These are phyloP conservation scores for Sebastes nivosus DNA, from an alignment of 2,797 vertebrate species.

Conservation along the genomic window DNA sequence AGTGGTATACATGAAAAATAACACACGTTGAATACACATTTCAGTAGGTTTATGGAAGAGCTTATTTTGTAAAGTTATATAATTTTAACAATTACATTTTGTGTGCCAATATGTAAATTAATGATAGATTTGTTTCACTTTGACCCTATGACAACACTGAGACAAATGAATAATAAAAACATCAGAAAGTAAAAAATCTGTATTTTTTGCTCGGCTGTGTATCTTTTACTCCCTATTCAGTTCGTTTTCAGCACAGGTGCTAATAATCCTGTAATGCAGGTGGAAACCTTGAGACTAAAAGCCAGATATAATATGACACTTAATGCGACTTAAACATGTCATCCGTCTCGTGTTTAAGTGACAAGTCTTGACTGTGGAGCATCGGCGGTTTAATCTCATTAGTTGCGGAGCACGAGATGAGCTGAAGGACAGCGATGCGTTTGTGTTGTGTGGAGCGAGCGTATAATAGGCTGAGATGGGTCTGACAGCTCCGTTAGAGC, in stretches of 20 bases:
- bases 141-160: not conserved
- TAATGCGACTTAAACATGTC: conserved; percentile 17
- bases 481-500: not conserved
- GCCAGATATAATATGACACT: conserved; percentile 44
- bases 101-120: not conserved
- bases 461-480: not conserved
- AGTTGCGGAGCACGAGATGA: not conserved
- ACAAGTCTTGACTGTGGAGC: conserved; percentile 5
- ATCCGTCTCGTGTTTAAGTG: not conserved
- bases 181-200: not conserved
- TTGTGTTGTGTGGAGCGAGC: not conserved
- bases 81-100: not conserved
- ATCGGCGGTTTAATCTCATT: conserved; percentile 29
- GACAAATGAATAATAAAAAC: not conserved
- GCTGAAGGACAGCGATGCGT: not conserved
- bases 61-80: not conserved
- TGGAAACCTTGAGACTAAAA: not conserved
- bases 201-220: not conserved
- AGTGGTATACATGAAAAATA: not conserved
- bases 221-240: not conserved
- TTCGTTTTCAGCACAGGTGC: not conserved
- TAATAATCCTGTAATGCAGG: conserved; percentile 29
- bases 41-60: not conserved
- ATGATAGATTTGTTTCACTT: not conserved
- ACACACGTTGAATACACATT: not conserved